Evolutionary conservation across 2,113 vertebrate genomes (phyloP).

Genomic region (Pachyramphus minor): DNA sequence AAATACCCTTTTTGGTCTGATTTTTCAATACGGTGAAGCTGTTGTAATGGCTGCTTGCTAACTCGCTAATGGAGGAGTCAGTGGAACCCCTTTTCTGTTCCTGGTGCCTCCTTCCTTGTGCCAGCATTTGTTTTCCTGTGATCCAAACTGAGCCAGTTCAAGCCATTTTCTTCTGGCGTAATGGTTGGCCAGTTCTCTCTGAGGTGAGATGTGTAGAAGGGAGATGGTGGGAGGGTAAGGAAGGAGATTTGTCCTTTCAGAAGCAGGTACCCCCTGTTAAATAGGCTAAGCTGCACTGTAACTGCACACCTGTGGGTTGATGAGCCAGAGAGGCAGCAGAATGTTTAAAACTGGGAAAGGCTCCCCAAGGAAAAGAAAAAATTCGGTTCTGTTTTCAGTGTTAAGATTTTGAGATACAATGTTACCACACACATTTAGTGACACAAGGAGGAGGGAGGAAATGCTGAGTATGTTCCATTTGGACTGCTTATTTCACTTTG

Average conservation of each 20-base stretch:
- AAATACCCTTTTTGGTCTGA: constrained; percentile 38
- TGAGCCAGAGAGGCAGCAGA: neutral
- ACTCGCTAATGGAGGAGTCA: neutral
- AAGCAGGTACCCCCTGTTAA: neutral
- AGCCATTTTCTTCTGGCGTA: neutral
- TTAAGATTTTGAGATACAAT: neutral
- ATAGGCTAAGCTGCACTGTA: neutral
- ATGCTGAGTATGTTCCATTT: neutral
- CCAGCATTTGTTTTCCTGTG: neutral
- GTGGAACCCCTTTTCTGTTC: neutral
- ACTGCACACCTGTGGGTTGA: neutral
- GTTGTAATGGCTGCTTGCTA: neutral
- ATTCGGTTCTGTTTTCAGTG: neutral
- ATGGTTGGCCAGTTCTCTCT: neutral
- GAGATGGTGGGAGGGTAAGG: neutral
- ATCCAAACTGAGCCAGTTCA: neutral
- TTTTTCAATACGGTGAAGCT: constrained; percentile 9
- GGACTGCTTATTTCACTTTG: neutral
- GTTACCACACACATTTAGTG: neutral
- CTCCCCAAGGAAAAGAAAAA: neutral
- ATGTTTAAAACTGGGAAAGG: neutral
- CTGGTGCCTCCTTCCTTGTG: neutral
- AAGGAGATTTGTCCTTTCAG: neutral
- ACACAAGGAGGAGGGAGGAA: neutral
- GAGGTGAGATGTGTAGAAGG: neutral